Base-by-base conservation (phyloP, 2,888 invertebrate species). In the Neuroscelio doddi region DNA sequence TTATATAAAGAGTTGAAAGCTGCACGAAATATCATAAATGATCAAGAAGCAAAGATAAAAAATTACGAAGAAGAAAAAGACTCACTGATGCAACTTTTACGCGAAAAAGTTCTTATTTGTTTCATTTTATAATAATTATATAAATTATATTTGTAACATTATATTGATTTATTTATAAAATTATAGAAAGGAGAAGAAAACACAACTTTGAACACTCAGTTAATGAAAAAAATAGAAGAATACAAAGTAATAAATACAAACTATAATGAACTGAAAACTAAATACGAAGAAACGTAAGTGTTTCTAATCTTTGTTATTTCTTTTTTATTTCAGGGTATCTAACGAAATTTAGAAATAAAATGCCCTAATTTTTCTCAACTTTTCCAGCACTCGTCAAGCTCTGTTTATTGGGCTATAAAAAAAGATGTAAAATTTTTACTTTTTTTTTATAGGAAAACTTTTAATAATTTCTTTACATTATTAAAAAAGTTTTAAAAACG, bases 31-130 rank as follows among this genome's bases (percentile, higher is more conserved):
- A 26, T 30, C 26, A 27, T 47, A 8, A 4, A 9, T 1, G 17
- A 30, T 7, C 16, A 51, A 5, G 14, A 52, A 42, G 14, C 30
- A 1, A 26, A 46, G 27, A 27, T 59, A 4, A 5, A 27, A 14
- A 10, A 34, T n/a, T 15, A 52, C 8, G 32, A 59, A 29, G 17
- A 27, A 17, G 52, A 39, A 24, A 59, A 52, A 9, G 21, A 52
- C 7, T 7, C 45, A 8, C 16, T 38, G 14, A 1, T 14, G 9
- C 1, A 29, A 17, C 2, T 57, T 3, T 50, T 42, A 15, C n/a
- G 50, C 7, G 38, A 49, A 2, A 44, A 45, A 27, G 50, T 57
- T 32, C 1, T 10, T 32, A 12, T 32, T 32, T 10, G 3, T 29
- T n/a, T n/a, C n/a, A n/a, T n/a, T 21, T 21, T 21, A 21, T 21